phyloP scores from a whole-genome alignment of 2,113 vertebrate genomes.

The Maylandia zebra region DNA sequence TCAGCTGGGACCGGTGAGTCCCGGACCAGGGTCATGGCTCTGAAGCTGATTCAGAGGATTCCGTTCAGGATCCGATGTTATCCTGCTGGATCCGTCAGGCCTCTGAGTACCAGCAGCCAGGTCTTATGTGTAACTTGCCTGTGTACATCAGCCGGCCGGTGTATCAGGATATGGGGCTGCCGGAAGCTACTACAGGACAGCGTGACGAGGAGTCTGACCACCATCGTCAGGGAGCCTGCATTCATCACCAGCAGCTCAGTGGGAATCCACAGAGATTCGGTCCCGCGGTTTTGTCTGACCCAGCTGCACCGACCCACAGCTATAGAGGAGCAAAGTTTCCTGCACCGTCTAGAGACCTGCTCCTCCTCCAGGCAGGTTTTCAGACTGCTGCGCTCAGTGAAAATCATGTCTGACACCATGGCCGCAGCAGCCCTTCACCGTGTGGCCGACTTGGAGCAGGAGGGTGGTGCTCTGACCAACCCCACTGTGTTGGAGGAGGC shows the following conservation, averaged over 20 bases:
- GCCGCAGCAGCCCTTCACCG: conserved; percentile 73
- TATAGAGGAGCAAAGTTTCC: conserved; percentile 61
- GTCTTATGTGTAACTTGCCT: background rate
- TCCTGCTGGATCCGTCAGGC: background rate
- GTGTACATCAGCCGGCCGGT: background rate
- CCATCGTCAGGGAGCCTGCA: conserved; percentile 44
- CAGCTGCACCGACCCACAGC: conserved; percentile 30
- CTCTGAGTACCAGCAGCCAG: background rate
- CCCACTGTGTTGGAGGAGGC: conserved; percentile 64
- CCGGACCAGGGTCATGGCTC: conserved; percentile 48
- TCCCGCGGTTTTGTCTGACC: conserved; percentile 27
- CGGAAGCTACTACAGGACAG: background rate
- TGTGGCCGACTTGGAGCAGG: conserved; percentile 78
- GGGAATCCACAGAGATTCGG: conserved; percentile 35
- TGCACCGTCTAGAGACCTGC: conserved; percentile 50
- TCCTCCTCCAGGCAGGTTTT: conserved; percentile 72
- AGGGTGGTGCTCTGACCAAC: conserved; percentile 38
- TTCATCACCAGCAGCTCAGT: conserved; percentile 45
- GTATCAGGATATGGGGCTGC: background rate
- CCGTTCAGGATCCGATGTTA: background rate
- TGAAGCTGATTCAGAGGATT: conserved; percentile 43
- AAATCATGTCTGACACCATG: conserved; percentile 68
- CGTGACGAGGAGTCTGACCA: conserved; percentile 46
- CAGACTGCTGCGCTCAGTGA: conserved; percentile 60
- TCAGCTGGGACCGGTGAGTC: background rate